phyloP scores from a whole-genome alignment of 1,140 invertebrate species.

The Chelonus insularis region DNA sequence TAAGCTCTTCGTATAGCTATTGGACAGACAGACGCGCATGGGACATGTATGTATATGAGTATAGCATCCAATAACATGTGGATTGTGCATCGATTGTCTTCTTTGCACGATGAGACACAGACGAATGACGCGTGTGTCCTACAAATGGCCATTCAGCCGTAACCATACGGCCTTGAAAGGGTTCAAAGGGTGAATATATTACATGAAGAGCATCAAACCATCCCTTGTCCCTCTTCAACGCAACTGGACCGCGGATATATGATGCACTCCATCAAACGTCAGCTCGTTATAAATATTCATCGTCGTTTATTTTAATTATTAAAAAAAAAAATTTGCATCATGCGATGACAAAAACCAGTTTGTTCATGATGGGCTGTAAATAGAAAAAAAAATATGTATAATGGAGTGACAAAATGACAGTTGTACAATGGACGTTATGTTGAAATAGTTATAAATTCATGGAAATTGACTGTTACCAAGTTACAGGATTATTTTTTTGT shows the following conservation, averaged over 20 bases:
- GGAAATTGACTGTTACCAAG: too few relatives aligned
- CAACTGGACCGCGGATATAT: slow-evolving; percentile 15
- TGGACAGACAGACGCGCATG: slow-evolving; percentile 15
- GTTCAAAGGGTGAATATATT: slow-evolving; percentile 33
- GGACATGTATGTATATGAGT: slow-evolving; percentile 2
- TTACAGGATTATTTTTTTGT: too few relatives aligned
- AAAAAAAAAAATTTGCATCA: neutral
- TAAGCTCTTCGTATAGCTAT: slow-evolving; percentile 1
- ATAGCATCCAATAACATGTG: slow-evolving; percentile 11
- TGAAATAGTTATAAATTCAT: too few relatives aligned
- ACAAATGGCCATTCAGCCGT: slow-evolving; percentile 32
- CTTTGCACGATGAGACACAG: slow-evolving; percentile 8
- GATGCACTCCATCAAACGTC: slow-evolving; percentile 19
- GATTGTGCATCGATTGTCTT: slow-evolving; percentile 14
- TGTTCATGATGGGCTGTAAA: too few relatives aligned
- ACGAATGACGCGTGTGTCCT: slow-evolving; percentile 18
- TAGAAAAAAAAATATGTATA: too few relatives aligned
- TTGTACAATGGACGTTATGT: too few relatives aligned
- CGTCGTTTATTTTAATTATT: slow-evolving; percentile 20
- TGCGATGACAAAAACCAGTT: neutral
- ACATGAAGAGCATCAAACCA: slow-evolving; percentile 7
- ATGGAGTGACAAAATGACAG: too few relatives aligned
- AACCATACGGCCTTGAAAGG: slow-evolving; percentile 9
- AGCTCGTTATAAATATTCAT: slow-evolving; percentile 17
- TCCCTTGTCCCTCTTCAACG: slow-evolving; percentile 1